A percentile compares a stretch with the other conserved stretches of the same genome.
Evolutionary conservation across 2,888 invertebrate species (phyloP).

Genomic region (Capitulum mitella): DNA sequence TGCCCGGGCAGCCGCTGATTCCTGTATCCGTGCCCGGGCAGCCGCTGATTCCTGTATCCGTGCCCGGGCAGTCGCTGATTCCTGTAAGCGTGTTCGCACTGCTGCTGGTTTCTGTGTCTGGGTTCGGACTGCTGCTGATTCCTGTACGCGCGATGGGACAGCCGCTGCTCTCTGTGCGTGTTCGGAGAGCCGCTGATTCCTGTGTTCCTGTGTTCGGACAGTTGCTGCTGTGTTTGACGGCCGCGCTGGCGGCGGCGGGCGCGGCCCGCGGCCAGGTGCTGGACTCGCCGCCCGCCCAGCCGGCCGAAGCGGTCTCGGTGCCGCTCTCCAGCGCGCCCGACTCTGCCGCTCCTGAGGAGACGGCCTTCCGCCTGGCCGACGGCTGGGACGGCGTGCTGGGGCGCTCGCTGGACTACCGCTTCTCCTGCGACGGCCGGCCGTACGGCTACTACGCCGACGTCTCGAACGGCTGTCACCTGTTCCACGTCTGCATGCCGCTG

Average conservation of each 20-base stretch:
- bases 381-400: constrained; percentile 34
- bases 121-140: not conserved
- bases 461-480: constrained; percentile 37
- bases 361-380: constrained; percentile 33
- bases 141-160: no score
- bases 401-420: constrained; percentile 32
- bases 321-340: constrained; percentile 27
- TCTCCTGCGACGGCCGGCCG: constrained; percentile 35
- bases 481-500: constrained; percentile 38
- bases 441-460: constrained; percentile 39
- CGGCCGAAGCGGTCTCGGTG: no score
- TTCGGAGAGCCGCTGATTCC: no score
- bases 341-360: constrained; percentile 29
- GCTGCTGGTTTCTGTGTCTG: not conserved
- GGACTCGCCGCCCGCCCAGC: not conserved
- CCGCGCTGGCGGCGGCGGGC: not conserved
- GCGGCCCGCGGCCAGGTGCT: not conserved
- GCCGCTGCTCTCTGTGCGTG: not conserved
- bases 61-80: no score
- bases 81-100: no score
- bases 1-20: no score
- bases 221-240: not conserved
- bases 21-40: no score
- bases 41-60: no score
- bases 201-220: no score